A percentile compares a stretch with the other conserved stretches of the same genome.
These are phyloP conservation scores for Pipistrellus pipistrellus DNA, from an alignment of 2,797 vertebrate species.

Conservation along the genomic window DNA sequence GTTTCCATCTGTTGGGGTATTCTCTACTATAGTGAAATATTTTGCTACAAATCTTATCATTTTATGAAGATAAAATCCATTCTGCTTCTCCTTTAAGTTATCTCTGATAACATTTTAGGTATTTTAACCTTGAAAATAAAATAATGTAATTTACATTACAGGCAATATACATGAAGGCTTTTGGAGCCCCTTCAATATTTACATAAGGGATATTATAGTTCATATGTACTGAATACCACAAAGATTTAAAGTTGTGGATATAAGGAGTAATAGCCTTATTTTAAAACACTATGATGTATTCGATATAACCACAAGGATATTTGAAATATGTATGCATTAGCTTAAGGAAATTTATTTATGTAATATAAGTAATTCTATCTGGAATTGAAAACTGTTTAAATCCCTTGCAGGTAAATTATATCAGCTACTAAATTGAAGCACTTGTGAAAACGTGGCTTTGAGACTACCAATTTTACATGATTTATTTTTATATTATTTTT, in stretches of 20 bases:
- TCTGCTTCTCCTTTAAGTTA: background rate
- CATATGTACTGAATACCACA: background rate
- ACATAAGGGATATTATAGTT: background rate
- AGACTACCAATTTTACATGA: background rate
- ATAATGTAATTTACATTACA: background rate
- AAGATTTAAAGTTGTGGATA: background rate
- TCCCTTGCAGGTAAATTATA: background rate
- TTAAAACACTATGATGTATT: background rate
- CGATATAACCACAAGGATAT: background rate
- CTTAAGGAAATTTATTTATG: background rate
- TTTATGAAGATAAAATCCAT: background rate
- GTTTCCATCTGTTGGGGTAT: background rate
- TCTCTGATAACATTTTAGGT: background rate
- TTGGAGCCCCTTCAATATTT: background rate
- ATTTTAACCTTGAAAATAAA: background rate
- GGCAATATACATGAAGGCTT: background rate
- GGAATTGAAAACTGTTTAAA: background rate
- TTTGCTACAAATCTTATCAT: background rate
- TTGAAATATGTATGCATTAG: background rate
- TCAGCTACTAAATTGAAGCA: background rate
- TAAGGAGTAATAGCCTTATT: background rate
- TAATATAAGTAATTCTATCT: background rate
- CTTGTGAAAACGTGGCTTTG: background rate
- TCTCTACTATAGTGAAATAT: background rate
- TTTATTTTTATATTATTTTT: constrained; percentile 1